Base-by-base conservation (phyloP, 2,113 vertebrate genomes). In the Pseudorasbora parva region DNA sequence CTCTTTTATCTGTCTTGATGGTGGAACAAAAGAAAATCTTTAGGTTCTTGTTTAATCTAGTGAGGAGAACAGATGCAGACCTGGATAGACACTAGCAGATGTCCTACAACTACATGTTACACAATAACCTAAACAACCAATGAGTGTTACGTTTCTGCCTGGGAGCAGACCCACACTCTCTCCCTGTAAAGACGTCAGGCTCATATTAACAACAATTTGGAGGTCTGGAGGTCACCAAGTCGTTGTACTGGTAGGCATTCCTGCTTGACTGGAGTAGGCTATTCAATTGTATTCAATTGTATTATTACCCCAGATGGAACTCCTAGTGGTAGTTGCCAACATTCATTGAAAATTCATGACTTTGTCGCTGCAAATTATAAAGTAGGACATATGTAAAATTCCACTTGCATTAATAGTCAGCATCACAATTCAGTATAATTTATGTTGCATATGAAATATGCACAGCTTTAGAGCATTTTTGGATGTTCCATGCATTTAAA, bases 131-230 rank as follows among this genome's bases (percentile, higher is more conserved):
- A 27, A 82, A 82, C 25, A 82, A 69, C n/a, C 33, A 78, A 25
- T n/a, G 30, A 62, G 82, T 83, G 82, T 60, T 83, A n/a, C 14
- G 23, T 62, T 51, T 82, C 81, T 47, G 23, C 62, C 51, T 82
- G n/a, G 15, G 41, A 12, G 3, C 69, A 59, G 68, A 56, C 9
- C 27, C 19, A 6, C 51, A 23, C 21, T 25, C 17, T 17, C 23
- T 69, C 8, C 23, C 33, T 49, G 56, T 57, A 62, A 75, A 82
- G 51, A 47, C 9, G 8, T 82, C 71, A 74, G 37, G 62, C 47
- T 81, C 79, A 73, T 37, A 82, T 47, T 78, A 37, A 82, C 49
- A 43, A 9, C 2, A 3, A 33, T 43, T 71, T 43, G 5, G 57
- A 12, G 57, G 37, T 69, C 37, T 69, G 19, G 37, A 25, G 47